These are phyloP conservation scores for Parazoanthus darwini DNA, from an alignment of 92 coral and sea anemone genomes.

Conservation along the genomic window DNA sequence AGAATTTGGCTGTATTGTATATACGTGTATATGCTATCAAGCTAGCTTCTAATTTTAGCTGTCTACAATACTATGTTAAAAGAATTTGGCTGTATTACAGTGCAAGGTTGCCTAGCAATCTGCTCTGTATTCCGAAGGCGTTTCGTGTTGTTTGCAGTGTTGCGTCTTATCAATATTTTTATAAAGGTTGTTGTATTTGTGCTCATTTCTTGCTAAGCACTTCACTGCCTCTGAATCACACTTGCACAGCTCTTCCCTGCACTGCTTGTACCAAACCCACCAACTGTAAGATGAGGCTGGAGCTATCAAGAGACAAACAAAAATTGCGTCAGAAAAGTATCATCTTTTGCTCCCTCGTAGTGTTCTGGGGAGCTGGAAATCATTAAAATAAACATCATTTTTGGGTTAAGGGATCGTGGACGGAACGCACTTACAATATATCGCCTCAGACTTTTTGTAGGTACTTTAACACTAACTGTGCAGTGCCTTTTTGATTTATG, in stretches of 20 bases:
- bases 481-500: no score
- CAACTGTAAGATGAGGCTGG: constrained; percentile 13
- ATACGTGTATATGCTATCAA: no score
- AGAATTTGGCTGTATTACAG: not conserved
- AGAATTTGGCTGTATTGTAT: no score
- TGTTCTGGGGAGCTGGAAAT: not conserved
- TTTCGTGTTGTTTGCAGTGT: constrained; percentile 15
- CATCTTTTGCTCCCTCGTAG: not conserved
- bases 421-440: no score
- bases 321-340: not conserved
- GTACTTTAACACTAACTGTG: no score
- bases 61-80: no score
- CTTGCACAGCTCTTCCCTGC: constrained; percentile 19
- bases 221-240: constrained; percentile 20
- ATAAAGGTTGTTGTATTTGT: not conserved
- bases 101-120: not conserved
- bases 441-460: no score
- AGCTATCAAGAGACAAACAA: not conserved
- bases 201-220: constrained; percentile 26
- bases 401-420: no score
- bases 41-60: no score
- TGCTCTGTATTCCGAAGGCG: not conserved
- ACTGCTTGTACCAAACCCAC: constrained; percentile 5
- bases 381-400: no score
- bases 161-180: not conserved